Conservation (phyloP, 2,888 invertebrate genomes). For the Leucophenga maculata region DNA sequence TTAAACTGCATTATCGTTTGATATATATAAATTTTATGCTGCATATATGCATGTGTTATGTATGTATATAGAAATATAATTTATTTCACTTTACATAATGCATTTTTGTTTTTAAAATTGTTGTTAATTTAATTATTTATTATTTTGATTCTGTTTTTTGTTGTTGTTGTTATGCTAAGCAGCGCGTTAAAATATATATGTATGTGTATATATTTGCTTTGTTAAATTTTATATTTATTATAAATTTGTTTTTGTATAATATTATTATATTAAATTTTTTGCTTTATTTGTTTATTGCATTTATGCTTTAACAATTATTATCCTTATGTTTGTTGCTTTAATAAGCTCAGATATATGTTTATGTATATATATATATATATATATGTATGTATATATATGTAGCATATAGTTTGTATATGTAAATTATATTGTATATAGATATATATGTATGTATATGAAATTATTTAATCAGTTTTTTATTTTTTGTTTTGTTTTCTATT, state of each 20-base stretch:
- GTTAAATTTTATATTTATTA: slow-evolving; percentile 10
- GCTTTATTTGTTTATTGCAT: slow-evolving; percentile 15
- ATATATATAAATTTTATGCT: slow-evolving; percentile 42
- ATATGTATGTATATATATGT: slow-evolving; percentile 22
- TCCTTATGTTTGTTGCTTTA: slow-evolving; percentile 34
- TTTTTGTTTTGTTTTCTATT: slow-evolving; percentile 34
- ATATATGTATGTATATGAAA: slow-evolving; percentile 29
- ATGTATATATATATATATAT: slow-evolving; percentile 44
- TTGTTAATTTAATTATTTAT: slow-evolving; percentile 18
- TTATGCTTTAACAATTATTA: slow-evolving; percentile 28
- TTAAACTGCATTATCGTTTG: slow-evolving; percentile 37
- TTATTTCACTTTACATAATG: slow-evolving; percentile 30
- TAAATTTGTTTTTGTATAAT: neutral
- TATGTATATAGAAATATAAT: slow-evolving; percentile 28
- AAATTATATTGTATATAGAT: slow-evolving; percentile 17
- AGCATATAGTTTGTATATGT: slow-evolving; percentile 20
- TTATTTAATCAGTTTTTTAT: slow-evolving; percentile 31
- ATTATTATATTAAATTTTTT: neutral
- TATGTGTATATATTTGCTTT: neutral
- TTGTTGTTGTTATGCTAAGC: slow-evolving; percentile 4
- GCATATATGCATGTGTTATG: neutral
- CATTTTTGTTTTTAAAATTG: slow-evolving; percentile 34
- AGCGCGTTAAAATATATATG: slow-evolving; percentile 11
- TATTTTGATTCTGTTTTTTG: neutral
- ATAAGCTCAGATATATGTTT: slow-evolving; percentile 42